Evolutionary conservation across 2,113 vertebrate genomes (phyloP).

Genomic region (Macquaria australasica): DNA sequence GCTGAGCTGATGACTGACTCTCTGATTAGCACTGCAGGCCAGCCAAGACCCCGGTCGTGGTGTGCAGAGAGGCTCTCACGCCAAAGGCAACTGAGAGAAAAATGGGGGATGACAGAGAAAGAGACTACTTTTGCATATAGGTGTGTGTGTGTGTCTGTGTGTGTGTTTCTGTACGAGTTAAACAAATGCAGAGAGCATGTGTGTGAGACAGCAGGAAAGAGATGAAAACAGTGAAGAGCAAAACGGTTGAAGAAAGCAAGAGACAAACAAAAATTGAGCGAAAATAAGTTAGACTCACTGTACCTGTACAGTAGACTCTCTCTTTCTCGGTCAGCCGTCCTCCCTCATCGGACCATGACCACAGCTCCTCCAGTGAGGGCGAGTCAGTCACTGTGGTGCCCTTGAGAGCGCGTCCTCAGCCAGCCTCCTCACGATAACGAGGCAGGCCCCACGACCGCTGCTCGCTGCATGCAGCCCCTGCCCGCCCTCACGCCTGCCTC

Average conservation of each 20-base stretch:
- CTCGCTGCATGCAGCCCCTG: conserved; percentile 43
- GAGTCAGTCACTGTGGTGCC: conserved; percentile 63
- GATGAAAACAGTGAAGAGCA: not conserved
- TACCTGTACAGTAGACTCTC: conserved; percentile 14
- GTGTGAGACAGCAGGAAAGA: conserved; percentile 8
- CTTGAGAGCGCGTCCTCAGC: conserved; percentile 73
- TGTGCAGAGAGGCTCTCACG: conserved; percentile 28
- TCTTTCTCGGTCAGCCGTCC: conserved; percentile 31
- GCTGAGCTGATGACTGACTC: conserved; percentile 49
- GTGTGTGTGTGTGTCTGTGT: conserved; percentile 2
- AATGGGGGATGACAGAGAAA: conserved; percentile 20
- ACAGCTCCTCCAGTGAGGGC: conserved; percentile 40
- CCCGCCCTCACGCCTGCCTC: conserved; percentile 66
- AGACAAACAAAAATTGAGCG: conserved; percentile 9
- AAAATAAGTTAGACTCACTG: not conserved
- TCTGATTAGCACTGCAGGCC: conserved; percentile 58
- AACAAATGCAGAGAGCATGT: not conserved
- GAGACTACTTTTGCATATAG: not conserved
- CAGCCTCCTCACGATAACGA: conserved; percentile 68
- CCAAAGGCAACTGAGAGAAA: conserved; percentile 18
- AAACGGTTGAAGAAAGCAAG: not conserved
- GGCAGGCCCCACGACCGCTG: conserved; percentile 39
- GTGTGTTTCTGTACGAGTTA: not conserved
- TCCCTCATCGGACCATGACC: conserved; percentile 65
- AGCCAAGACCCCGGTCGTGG: conserved; percentile 18